Percentiles rank a stretch among this genome's conserved stretches.
These are phyloP conservation scores for Umimayanthus chanpuru DNA, from an alignment of 92 coral and sea anemone species.

Conservation along the genomic window DNA sequence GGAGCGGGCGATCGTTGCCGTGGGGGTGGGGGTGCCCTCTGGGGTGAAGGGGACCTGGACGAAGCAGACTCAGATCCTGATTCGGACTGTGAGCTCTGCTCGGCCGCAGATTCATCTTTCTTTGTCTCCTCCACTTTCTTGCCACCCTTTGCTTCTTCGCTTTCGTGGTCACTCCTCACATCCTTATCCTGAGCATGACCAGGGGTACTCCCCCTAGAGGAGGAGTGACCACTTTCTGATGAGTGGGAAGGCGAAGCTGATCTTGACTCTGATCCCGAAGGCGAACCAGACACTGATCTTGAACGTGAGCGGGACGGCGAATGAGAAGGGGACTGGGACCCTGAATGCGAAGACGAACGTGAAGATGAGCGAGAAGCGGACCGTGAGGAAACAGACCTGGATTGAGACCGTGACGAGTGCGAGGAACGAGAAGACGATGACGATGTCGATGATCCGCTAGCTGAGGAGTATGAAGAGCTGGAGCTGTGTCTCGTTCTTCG, in stretches of 20 bases:
- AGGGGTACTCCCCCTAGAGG: slow-evolving; percentile 17
- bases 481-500: slow-evolving; percentile 69
- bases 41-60: slow-evolving; percentile 50
- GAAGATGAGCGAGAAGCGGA: slow-evolving; percentile 76
- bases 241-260: slow-evolving; percentile 65
- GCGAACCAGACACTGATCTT: slow-evolving; percentile 47
- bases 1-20: slow-evolving; percentile 32
- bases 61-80: slow-evolving; percentile 41
- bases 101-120: slow-evolving; percentile 45
- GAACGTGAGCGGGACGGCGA: slow-evolving; percentile 81
- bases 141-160: slow-evolving; percentile 39
- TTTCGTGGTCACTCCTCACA: slow-evolving; percentile 23
- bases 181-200: slow-evolving; percentile 23
- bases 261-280: slow-evolving; percentile 29
- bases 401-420: slow-evolving; percentile 44
- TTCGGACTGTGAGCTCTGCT: slow-evolving; percentile 62
- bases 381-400: background rate
- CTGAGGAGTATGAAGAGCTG: slow-evolving; percentile 60
- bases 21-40: slow-evolving; percentile 41
- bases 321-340: slow-evolving; percentile 84
- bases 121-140: slow-evolving; percentile 32
- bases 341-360: slow-evolving; percentile 87
- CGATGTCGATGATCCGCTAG: slow-evolving; percentile 77
- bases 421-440: slow-evolving; percentile 84
- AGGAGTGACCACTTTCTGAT: slow-evolving; percentile 81